phyloP scores from a whole-genome alignment of 1,140 invertebrate species.

The Aphidius ervi region DNA sequence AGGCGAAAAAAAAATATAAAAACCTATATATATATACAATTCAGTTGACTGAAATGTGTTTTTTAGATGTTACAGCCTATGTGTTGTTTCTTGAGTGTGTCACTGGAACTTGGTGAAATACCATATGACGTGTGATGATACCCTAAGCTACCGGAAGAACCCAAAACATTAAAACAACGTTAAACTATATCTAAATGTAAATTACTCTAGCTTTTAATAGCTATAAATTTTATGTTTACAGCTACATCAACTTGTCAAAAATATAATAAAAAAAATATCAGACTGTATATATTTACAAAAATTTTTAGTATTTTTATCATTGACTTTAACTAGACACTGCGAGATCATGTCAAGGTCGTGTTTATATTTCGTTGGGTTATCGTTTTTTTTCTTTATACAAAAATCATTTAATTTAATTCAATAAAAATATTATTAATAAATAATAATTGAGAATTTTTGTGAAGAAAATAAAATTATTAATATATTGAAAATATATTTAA shows the following conservation, averaged over 20 bases:
- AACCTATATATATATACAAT: too few species aligned
- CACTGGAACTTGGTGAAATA: slow-evolving; percentile 13
- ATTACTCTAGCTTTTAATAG: too few species aligned
- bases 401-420: slow-evolving; percentile 22
- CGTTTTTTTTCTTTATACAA: not conserved
- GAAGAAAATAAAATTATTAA: too few species aligned
- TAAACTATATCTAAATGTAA: too few species aligned
- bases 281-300: too few species aligned
- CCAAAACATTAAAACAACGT: too few species aligned
- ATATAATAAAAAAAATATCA: too few species aligned
- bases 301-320: not conserved
- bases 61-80: slow-evolving; percentile 1
- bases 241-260: too few species aligned
- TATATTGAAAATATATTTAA: slow-evolving; percentile 4
- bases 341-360: slow-evolving; percentile 16
- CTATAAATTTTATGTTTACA: too few species aligned
- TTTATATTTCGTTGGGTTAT: not conserved
- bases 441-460: too few species aligned
- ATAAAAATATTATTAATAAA: slow-evolving; percentile 6
- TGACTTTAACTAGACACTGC: not conserved
- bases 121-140: slow-evolving; percentile 16
- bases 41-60: too few species aligned
- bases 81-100: slow-evolving; percentile 17
- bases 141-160: slow-evolving; percentile 14
- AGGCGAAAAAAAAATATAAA: too few species aligned